Percentiles rank a stretch among this genome's conserved stretches.
Conservation (phyloP, 2,797 vertebrate genomes). For the Chiroxiphia lanceolata region DNA sequence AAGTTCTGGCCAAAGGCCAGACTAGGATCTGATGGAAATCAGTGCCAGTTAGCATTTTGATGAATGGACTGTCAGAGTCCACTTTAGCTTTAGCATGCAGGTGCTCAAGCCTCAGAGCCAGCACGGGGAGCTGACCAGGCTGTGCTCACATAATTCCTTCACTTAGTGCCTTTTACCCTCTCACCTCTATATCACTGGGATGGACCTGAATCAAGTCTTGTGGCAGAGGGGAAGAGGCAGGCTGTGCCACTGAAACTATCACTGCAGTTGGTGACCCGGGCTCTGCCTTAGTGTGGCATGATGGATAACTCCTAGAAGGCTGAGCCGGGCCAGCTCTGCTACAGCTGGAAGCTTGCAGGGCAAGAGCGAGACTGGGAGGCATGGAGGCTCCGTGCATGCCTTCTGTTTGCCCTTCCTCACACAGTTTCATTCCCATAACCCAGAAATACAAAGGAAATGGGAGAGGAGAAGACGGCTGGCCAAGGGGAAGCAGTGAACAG, state of each 20-base stretch:
- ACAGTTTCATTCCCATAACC: background rate
- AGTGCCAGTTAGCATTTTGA: background rate
- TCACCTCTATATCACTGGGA: background rate
- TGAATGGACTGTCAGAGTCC: background rate
- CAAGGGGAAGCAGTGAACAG: background rate
- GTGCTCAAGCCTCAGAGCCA: background rate
- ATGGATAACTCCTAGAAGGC: background rate
- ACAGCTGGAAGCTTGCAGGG: background rate
- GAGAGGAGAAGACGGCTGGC: accelerated
- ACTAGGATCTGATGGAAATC: background rate
- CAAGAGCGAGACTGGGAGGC: background rate
- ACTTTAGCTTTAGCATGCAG: background rate
- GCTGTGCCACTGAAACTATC: background rate
- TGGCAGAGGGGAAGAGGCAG: background rate
- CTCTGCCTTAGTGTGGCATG: background rate
- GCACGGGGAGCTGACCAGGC: background rate
- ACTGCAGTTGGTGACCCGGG: background rate
- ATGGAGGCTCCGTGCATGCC: background rate
- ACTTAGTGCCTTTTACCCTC: background rate
- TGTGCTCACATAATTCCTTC: background rate
- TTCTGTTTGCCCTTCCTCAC: background rate
- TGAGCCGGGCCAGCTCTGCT: accelerated
- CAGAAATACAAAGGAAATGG: background rate
- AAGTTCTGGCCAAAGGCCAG: background rate
- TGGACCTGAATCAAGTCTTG: background rate